Conservation (phyloP, 2,113 vertebrate species). For the Caretta caretta region DNA sequence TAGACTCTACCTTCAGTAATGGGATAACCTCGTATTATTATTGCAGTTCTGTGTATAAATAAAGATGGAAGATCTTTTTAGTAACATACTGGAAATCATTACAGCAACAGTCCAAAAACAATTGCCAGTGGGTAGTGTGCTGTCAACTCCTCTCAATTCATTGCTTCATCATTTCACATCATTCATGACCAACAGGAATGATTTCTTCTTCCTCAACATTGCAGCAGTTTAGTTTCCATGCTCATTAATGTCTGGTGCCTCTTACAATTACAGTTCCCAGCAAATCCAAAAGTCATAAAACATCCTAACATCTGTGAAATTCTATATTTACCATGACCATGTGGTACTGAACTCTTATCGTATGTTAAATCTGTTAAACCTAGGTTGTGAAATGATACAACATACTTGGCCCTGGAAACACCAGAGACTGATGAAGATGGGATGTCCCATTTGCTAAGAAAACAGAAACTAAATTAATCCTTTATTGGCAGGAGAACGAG, state of each 20-base stretch:
- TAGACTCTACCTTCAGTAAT: conserved; percentile 29
- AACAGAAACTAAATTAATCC: conserved; percentile 17
- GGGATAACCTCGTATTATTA: conserved; percentile 22
- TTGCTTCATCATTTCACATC: conserved; percentile 37
- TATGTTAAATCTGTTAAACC: conserved; percentile 32
- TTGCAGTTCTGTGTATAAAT: conserved; percentile 12
- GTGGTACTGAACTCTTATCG: background rate
- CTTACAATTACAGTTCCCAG: conserved; percentile 19
- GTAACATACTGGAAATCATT: conserved; percentile 36
- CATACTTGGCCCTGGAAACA: conserved; percentile 4
- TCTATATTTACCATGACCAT: background rate
- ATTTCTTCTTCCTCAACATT: background rate
- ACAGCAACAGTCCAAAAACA: conserved; percentile 3
- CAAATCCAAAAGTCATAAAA: conserved; percentile 24
- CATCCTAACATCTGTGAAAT: conserved; percentile 15
- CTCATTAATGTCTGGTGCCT: background rate
- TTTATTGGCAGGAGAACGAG: background rate
- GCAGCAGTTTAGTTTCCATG: conserved; percentile 18
- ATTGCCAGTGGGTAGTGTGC: background rate
- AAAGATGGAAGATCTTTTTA: conserved; percentile 28
- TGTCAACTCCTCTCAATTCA: conserved; percentile 1
- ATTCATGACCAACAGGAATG: conserved; percentile 30
- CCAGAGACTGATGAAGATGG: background rate
- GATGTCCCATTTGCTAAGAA: background rate
- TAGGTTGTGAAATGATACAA: background rate